Evolutionary conservation across 1,140 invertebrate species (phyloP), one percentile per base, ranked within the genome.

Genomic region (Atopsyche davidsoni): DNA sequence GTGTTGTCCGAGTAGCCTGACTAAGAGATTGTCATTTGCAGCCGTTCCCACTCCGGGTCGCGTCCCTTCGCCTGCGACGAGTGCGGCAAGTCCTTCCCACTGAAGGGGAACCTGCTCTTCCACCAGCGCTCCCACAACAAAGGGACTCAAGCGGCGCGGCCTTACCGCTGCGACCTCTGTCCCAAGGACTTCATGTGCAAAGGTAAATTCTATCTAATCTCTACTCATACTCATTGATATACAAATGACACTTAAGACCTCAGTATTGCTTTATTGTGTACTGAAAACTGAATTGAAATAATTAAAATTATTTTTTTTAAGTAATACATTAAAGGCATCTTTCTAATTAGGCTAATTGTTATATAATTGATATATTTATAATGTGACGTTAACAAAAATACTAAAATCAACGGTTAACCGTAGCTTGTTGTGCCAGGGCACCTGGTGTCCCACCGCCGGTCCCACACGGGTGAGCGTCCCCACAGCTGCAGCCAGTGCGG

Each of bases 101-200:
- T 90, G 28, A 91, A 90, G 69, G 87, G 83, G 62, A 96, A 97
- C 64, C 75, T 98, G 23, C 73, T 96, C 14, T 96, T 96, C 68
- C 95, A 98, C 70, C 92, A 96, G 72, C 78, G 94, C 28, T 97
- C 93, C 22, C 96, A 98, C 72, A 87, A 87, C 61, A 89, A 89
- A 63, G 82, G 82, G 18, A 78, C 79, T 52, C 43, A 48, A 16
- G 86, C 90, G 52, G 89, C 95, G 63, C 73, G 94, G 47, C 92
- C 93, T 0, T 98, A 92, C 71, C 79, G 88, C 19, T 98, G 96
- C 68, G 94, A 98, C 60, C 79, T 97, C 35, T 98, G 96, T 64
- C 87, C 89, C 19, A 98, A 98, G 69, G 89, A 94, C 59, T 99
- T 99, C 73, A 86, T 96, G 69, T 87, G 93, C 66, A 96, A 98